Conservation (phyloP, 2,113 vertebrate genomes). For the Atherinomorus stipes region DNA sequence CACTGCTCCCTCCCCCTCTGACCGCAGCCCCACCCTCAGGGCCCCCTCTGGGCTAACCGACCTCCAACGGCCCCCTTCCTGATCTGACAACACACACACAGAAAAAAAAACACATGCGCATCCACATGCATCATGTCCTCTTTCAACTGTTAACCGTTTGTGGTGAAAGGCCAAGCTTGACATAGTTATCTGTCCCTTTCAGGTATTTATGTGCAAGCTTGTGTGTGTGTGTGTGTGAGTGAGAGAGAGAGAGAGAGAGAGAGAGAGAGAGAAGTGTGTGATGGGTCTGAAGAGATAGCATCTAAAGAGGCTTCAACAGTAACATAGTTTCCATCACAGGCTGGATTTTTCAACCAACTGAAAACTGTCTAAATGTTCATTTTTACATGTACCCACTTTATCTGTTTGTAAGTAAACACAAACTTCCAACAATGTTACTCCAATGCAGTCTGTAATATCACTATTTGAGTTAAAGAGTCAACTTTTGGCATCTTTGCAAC, state of each 20-base stretch:
- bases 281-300: conserved; percentile 66
- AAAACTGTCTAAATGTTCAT: conserved; percentile 29
- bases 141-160: conserved; percentile 83
- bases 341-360: conserved; percentile 56
- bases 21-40: conserved; percentile 75
- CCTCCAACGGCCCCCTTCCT: conserved; percentile 85
- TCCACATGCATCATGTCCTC: conserved; percentile 71
- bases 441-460: background rate
- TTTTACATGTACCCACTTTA: conserved; percentile 29
- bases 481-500: background rate
- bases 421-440: background rate
- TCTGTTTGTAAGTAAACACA: background rate
- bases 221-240: conserved; percentile 32
- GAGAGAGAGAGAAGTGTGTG: too few relatives aligned
- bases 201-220: conserved; percentile 62
- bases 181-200: conserved; percentile 80
- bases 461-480: background rate
- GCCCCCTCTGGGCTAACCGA: conserved; percentile 83
- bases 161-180: conserved; percentile 72
- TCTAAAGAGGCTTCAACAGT: conserved; percentile 32
- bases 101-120: conserved; percentile 45
- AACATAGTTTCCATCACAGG: conserved; percentile 55
- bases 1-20: conserved; percentile 51
- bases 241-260: too few relatives aligned
- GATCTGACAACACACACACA: conserved; percentile 67